Evolutionary conservation across 2,113 vertebrate species (phyloP).

Genomic region (Climacteris rufus): DNA sequence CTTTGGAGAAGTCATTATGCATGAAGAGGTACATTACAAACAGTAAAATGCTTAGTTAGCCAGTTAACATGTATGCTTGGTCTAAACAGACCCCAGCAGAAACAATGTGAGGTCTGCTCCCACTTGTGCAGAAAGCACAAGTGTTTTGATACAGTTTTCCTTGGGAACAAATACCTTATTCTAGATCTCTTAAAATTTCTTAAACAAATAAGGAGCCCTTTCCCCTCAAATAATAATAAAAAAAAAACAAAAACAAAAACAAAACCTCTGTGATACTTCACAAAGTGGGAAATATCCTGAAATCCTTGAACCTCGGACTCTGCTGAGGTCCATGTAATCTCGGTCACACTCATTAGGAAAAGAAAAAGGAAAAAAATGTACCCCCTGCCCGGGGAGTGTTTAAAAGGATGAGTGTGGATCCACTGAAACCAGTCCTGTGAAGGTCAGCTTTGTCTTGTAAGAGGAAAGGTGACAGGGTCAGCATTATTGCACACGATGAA

Average conservation of each 20-base stretch:
- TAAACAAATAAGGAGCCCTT: not conserved
- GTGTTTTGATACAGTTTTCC: not conserved
- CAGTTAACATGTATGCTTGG: not conserved
- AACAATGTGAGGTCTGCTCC: not conserved
- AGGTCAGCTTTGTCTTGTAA: constrained; percentile 41
- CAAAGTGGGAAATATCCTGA: constrained; percentile 12
- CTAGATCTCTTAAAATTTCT: not conserved
- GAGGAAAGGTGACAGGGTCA: not conserved
- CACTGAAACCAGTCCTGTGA: constrained; percentile 13
- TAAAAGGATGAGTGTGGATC: constrained; percentile 11
- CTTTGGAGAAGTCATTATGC: not conserved
- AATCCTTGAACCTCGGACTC: constrained; percentile 44
- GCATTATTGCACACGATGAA: not conserved
- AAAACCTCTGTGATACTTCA: not conserved
- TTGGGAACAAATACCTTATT: not conserved
- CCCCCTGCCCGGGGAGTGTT: not conserved
- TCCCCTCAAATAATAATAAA: not conserved
- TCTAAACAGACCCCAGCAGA: not conserved
- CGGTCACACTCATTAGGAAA: not conserved
- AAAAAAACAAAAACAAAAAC: not conserved
- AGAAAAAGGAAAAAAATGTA: not conserved
- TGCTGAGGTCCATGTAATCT: constrained; percentile 16
- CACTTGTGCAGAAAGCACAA: not conserved
- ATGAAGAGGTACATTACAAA: not conserved
- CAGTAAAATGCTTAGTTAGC: not conserved